phyloP scores from a whole-genome alignment of 2,113 vertebrate genomes.

The Spizaetus ornatus region DNA sequence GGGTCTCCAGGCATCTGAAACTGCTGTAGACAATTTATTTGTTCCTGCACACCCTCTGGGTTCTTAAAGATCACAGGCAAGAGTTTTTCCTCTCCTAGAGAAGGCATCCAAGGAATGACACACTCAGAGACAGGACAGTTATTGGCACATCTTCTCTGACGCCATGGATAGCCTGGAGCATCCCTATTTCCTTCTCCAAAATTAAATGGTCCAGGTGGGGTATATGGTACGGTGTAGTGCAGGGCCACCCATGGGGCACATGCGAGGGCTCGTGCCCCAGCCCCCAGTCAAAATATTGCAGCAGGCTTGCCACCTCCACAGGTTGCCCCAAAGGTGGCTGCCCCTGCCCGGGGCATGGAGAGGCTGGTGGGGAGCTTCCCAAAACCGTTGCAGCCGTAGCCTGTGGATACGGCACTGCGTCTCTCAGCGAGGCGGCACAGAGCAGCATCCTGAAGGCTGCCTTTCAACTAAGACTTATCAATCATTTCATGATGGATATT shows the following conservation, averaged over 20 bases:
- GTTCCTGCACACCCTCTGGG: neutral
- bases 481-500: neutral
- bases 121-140: neutral
- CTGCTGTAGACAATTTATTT: neutral
- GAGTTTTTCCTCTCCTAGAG: neutral
- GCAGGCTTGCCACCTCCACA: neutral
- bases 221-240: accelerated
- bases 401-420: accelerated
- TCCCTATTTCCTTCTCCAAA: neutral
- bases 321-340: neutral
- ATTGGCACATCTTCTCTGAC: neutral
- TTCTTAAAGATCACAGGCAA: neutral
- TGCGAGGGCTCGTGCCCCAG: accelerated
- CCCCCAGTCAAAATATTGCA: neutral
- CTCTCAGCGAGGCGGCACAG: neutral
- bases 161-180: neutral
- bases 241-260: neutral
- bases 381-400: accelerated
- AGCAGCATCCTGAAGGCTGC: neutral
- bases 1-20: neutral
- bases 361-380: accelerated
- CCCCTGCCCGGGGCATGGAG: accelerated
- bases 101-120: neutral
- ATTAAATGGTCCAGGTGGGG: neutral
- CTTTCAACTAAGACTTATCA: neutral